Evolutionary conservation across 2,797 vertebrate species (phyloP), one percentile per base, ranked within the genome.

Genomic region (Moxostoma hubbsi): DNA sequence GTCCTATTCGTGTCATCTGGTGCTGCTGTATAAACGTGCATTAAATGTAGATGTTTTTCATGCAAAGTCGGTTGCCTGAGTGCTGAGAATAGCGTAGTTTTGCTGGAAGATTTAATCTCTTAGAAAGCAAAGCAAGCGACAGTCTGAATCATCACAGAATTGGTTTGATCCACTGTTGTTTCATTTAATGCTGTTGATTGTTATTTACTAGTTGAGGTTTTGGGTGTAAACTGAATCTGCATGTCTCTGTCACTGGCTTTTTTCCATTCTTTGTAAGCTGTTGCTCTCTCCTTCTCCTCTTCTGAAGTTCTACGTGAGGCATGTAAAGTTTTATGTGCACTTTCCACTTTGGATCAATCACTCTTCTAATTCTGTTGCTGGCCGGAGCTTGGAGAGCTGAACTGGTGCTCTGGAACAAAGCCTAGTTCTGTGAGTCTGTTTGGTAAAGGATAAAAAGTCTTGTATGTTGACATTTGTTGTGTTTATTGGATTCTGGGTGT

Each of bases 31-130:
- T 90, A 85, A 90, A 86, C 83, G 73, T 43, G 86, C 79, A 86
- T 86, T 89, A 89, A 91, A 92, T 92, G 91, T 92, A 93, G 90
- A 92, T 89, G 69, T 88, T 89, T 91, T 85, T 89, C 85, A 86
- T 86, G 88, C 84, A 81, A 76, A 86, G 80, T 90, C 85, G 79
- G 79, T 83, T 80, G 49, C 11, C 2, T 46, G 24, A 61, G 47
- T 10, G 24, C 8, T 59, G 47, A 82, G 84, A 92, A 90, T 46
- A 5, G 15, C 8, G 1, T 45, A 12, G 45, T 36, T 18, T 50
- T 7, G 10, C 46, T 69, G 36, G 36, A 54, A 12, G n/a, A 61
- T 51, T 50, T 16, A 75, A 18, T 63, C 16, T 7, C 49, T 18
- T 2, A 15, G 24, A 57, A 75, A 0, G 15, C 24, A 15, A 16